Percentiles rank a stretch among this genome's conserved stretches.
These are phyloP conservation scores for Tethya wilhelma DNA, from an alignment of 37 sponge, comb jelly and placozoan species.

Conservation along the genomic window DNA sequence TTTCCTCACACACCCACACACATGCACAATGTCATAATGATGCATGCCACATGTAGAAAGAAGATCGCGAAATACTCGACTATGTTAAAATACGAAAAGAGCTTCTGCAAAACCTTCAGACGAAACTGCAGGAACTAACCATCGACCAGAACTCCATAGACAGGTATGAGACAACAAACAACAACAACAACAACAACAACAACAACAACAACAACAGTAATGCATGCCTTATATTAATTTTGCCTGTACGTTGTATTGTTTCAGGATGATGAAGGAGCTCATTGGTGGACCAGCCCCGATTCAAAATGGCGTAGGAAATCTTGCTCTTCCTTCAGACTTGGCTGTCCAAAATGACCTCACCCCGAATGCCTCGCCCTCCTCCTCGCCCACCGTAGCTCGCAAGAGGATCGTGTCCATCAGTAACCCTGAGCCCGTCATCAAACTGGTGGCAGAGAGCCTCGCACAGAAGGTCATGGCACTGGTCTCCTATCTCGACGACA, in stretches of 20 bases:
- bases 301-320: background rate
- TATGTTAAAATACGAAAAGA: background rate
- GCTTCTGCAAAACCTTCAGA: background rate
- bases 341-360: constrained; percentile 43
- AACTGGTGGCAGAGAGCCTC: constrained; percentile 45
- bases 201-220: no score
- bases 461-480: constrained; percentile 16
- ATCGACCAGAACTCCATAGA: constrained; percentile 7
- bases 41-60: background rate
- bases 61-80: background rate
- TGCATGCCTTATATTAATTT: no score
- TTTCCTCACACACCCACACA: no score
- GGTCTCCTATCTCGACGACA: constrained; percentile 26
- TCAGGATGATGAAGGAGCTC: constrained; percentile 28
- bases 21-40: no score
- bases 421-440: constrained; percentile 50
- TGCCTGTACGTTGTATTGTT: no score
- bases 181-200: no score
- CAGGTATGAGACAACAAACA: no score
- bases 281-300: background rate
- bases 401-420: constrained; percentile 23
- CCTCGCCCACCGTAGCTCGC: background rate
- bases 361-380: constrained; percentile 25
- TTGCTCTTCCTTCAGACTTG: background rate
- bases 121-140: background rate